phyloP scores from a whole-genome alignment of 2,888 invertebrate species.

The Scaptomyza cyrtandrae region DNA sequence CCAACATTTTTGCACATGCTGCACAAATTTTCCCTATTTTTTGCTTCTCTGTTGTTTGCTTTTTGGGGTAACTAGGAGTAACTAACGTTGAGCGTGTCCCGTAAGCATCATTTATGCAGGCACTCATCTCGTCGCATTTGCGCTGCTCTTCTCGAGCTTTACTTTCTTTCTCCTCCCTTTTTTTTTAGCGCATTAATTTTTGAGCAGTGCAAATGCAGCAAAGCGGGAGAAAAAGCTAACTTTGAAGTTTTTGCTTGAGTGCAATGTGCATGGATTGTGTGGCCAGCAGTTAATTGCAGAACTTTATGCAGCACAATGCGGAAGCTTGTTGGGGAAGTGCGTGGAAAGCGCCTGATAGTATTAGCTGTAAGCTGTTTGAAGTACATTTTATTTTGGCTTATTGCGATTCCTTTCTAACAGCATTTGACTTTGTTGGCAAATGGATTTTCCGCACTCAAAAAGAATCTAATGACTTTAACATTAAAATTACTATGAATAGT shows the following conservation, averaged over 20 bases:
- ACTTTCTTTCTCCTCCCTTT: conserved; percentile 8
- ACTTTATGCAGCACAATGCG: conserved; percentile 14
- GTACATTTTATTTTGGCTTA: conserved; percentile 6
- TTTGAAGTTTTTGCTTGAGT: conserved; percentile 34
- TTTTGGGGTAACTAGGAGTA: conserved; percentile 1
- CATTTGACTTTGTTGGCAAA: neutral
- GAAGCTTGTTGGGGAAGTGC: neutral
- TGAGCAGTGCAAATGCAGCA: conserved; percentile 61
- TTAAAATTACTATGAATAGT: neutral
- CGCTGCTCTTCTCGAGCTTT: conserved; percentile 32
- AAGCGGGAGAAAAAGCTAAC: conserved; percentile 6
- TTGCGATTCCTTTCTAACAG: neutral
- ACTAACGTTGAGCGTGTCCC: conserved; percentile 45
- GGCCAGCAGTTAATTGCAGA: conserved; percentile 14
- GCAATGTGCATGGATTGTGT: conserved; percentile 32
- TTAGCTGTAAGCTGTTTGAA: conserved; percentile 16
- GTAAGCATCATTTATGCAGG: conserved; percentile 59
- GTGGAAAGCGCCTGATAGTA: conserved; percentile 5
- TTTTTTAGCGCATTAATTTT: conserved; percentile 64
- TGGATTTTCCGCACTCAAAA: neutral
- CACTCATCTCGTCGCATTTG: conserved; percentile 40
- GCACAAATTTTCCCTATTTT: conserved; percentile 24
- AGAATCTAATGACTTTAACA: neutral
- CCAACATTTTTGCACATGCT: conserved; percentile 39
- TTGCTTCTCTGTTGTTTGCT: neutral